Base-by-base conservation (phyloP, 2,113 vertebrate genomes). In the Atrichornis clamosus region DNA sequence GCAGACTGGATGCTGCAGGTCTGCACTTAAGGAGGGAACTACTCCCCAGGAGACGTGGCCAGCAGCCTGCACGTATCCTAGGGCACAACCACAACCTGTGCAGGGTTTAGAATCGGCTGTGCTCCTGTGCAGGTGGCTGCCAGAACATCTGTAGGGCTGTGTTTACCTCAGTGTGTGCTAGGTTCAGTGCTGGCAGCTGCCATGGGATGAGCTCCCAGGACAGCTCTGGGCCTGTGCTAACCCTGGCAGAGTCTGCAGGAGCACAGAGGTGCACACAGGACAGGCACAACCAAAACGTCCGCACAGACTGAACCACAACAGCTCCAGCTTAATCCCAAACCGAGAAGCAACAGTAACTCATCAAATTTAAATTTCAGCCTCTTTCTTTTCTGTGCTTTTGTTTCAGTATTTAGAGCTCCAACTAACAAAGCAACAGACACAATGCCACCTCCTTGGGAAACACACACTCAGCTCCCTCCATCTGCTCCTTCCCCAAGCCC, bases 351-450 rank as follows among this genome's bases (percentile, higher is more conserved):
- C 44, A n/a, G 50, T 37, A 96, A 83, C 76, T 60, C 5, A 1
- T 49, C 68, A 63, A 15, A 75, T 75, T 75, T 35, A 44, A 46
- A 94, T 84, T 92, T 59, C 92, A 78, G 41, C 15, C 47, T 74
- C 59, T 62, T 84, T 59, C 52, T 81, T 60, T 79, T 62, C 72
- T 42, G 44, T 50, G 74, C 46, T 84, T 92, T 92, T 84, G 85
- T 84, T 92, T 96, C 95, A 93, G 72, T 93, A 73, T 90, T 91
- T 93, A 84, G 85, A 83, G 84, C 72, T 93, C 50, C 21, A 55
- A 3, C 75, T 77, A 95, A 94, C 89, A 96, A 82, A 93, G 87
- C 93, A 94, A 84, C 79, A 93, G 87, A 95, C 84, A 96, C 83
- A 94, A 93, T 84, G 83, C 92, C 85, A 90, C 69, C 93, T 96